phyloP scores from a whole-genome alignment of 2,797 vertebrate genomes.

The Naso thynnoides region DNA sequence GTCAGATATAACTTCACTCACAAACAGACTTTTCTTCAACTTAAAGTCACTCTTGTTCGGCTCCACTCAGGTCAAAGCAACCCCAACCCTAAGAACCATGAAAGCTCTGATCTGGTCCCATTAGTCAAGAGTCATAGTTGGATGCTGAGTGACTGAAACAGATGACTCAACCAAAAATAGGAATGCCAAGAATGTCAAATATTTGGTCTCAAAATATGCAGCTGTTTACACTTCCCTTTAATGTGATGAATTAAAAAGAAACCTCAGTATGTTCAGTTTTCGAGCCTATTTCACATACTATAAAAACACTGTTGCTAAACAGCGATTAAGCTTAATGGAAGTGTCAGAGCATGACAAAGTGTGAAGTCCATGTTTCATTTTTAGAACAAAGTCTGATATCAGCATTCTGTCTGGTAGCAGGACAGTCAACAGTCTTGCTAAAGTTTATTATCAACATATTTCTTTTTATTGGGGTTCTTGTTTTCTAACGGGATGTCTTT shows the following conservation, averaged over 20 bases:
- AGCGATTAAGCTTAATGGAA: background rate
- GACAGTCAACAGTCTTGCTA: background rate
- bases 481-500: background rate
- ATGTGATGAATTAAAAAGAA: background rate
- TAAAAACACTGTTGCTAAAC: accelerated
- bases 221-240: conserved; percentile 26
- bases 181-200: conserved; percentile 53
- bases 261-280: background rate
- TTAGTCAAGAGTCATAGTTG: conserved; percentile 17
- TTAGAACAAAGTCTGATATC: too few relatives aligned
- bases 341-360: background rate
- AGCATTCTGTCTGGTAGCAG: too few relatives aligned
- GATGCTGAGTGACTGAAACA: conserved; percentile 28
- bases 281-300: too few relatives aligned
- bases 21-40: background rate
- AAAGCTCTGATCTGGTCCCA: conserved; percentile 19
- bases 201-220: conserved; percentile 39
- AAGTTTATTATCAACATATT: too few relatives aligned
- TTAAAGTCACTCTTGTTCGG: background rate
- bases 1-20: conserved; percentile 14
- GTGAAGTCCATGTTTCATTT: background rate
- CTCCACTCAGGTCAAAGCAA: conserved; percentile 3
- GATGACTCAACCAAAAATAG: conserved; percentile 30
- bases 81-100: background rate
- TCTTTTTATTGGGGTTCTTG: background rate